Conservation (phyloP, 2,113 vertebrate species). For the Nesogale talazaci region DNA sequence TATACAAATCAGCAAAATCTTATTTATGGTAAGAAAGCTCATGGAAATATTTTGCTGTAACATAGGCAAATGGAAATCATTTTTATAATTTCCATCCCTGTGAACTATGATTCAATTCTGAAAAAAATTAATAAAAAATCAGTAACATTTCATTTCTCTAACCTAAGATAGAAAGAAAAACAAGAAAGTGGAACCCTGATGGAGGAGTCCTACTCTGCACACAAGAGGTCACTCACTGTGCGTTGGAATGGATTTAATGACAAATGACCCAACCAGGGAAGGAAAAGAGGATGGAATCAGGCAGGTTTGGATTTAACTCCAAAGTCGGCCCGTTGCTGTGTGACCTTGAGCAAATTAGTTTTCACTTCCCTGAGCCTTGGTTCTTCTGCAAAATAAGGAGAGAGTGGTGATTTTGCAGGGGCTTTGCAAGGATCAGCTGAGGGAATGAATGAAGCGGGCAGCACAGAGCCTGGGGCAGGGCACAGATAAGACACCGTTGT, state of each 20-base stretch:
- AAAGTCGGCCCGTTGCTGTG: background rate
- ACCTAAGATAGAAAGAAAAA: background rate
- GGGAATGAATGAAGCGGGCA: background rate
- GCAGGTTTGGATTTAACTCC: background rate
- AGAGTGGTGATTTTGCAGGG: too few species aligned
- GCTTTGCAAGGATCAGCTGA: background rate
- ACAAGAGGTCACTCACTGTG: background rate
- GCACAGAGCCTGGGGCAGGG: background rate
- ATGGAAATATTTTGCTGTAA: too few species aligned
- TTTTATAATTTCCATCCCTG: background rate
- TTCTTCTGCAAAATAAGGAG: background rate
- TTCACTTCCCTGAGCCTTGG: background rate
- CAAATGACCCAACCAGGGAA: background rate
- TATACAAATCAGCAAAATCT: too few species aligned
- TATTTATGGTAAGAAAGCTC: too few species aligned
- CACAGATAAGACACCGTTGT: too few species aligned
- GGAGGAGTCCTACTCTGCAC: background rate
- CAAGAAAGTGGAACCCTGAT: background rate
- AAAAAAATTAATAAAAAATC: background rate
- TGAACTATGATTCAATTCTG: background rate
- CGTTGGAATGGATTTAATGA: background rate
- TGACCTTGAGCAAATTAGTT: background rate
- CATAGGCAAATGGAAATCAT: too few species aligned
- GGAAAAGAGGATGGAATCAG: background rate
- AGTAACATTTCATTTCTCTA: background rate